Base-by-base conservation (phyloP, 2,888 invertebrate genomes). In the Sericinus montela region DNA sequence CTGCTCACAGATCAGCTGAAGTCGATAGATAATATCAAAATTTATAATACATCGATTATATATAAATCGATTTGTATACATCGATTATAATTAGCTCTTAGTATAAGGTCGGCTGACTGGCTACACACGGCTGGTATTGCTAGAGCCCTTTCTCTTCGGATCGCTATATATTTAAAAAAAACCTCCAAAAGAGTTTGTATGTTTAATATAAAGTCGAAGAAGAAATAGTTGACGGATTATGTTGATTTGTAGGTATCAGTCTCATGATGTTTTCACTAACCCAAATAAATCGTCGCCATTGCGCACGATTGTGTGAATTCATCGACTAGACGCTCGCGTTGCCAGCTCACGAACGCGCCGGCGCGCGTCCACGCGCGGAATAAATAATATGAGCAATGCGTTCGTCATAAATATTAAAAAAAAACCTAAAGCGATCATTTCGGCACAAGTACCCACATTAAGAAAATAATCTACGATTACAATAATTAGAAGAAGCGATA, bases 401-500 rank as follows among this genome's bases (percentile, higher is more conserved):
- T 32, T 11, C 32, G 32, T 53, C 15, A 19, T 40, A 14, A 32
- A 46, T 40, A 14, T 15, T 34, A 34, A 59, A 60, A 57, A 60
- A 56, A 57, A n/a, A n/a, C 52, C 57, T 54, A 67, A 62, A 69
- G 25, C 75, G 79, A 47, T 28, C 38, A 11, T 32, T n/a, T 11
- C 11, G 32, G 11, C 32, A 11, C 6, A 11, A 11, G 3, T 32
- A 11, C 13, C 13, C 11, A 13, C 10, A 32, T 32, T 10, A 23
- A 39, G 13, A 45, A 38, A 38, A 32, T 38, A 35, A 41, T 35
- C 74, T 79, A 81, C 68, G 74, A 72, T 78, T 77, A 78, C 62
- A 67, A 69, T 71, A 23, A 13, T 19, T 38, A 32, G 62, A 68
- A 73, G 70, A 80, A 83, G 81, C 80, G 75, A 80, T 75, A 73